These are phyloP conservation scores for Sycobia sp. DNA, from an alignment of 1,140 invertebrate species.

Conservation along the genomic window DNA sequence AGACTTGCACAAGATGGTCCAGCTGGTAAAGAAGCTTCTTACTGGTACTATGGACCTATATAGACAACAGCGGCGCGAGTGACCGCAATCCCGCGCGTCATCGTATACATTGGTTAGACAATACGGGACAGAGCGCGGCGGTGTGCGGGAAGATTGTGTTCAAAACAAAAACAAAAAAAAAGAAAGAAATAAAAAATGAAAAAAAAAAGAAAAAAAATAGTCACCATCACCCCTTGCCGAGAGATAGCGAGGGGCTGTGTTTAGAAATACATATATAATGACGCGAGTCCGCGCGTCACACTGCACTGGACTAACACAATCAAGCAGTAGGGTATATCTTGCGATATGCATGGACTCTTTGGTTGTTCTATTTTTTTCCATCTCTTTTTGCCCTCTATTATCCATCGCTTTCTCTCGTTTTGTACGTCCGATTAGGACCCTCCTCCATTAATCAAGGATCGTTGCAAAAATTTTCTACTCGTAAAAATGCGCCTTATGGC, in stretches of 20 bases:
- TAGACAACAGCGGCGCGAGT: constrained; percentile 37
- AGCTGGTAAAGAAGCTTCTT: constrained; percentile 95
- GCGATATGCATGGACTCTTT: constrained; percentile 2
- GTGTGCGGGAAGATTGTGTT: not conserved
- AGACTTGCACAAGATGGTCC: constrained; percentile 94
- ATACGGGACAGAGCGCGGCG: not conserved
- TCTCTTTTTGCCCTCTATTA: no score
- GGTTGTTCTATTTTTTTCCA: not conserved
- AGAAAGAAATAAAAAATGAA: no score
- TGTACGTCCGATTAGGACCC: no score
- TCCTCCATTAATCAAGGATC: no score
- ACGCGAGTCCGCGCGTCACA: no score
- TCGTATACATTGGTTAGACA: no score
- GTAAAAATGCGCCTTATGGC: no score
- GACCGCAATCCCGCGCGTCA: constrained; percentile 15
- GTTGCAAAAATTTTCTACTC: no score
- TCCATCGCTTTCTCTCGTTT: no score
- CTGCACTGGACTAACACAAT: constrained; percentile 9
- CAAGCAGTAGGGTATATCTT: constrained; percentile 7
- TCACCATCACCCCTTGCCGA: constrained; percentile 17
- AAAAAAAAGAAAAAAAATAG: no score
- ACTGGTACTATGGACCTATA: constrained; percentile 94
- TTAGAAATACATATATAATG: no score
- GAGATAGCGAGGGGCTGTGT: not conserved
- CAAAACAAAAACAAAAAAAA: no score